Evolutionary conservation across 2,797 vertebrate genomes (phyloP).

Genomic region (Cyprinodon diabolis): DNA sequence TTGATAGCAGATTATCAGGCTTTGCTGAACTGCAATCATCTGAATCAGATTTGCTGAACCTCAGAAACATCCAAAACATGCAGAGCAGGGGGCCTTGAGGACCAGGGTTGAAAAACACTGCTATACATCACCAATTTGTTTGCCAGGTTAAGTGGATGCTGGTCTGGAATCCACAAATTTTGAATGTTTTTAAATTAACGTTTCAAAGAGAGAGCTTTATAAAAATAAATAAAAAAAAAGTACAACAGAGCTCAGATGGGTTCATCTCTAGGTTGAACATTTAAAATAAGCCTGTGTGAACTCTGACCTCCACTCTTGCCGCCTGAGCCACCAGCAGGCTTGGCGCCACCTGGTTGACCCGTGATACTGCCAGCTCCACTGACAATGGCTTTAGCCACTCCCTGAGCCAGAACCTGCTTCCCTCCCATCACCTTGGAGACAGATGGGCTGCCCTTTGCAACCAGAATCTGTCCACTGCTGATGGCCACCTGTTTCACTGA

Average conservation of each 20-base stretch:
- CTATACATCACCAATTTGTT: too few species aligned
- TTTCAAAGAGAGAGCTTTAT: background rate
- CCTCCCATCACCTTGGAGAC: constrained; percentile 90
- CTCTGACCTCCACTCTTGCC: constrained; percentile 92
- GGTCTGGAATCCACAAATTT: background rate
- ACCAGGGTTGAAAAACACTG: too few species aligned
- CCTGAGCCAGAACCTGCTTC: constrained; percentile 96
- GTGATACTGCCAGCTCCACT: constrained; percentile 87
- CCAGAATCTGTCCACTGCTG: constrained; percentile 95
- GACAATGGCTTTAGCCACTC: constrained; percentile 96
- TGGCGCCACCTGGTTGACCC: constrained; percentile 88
- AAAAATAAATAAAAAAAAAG: background rate
- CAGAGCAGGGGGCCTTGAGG: too few species aligned
- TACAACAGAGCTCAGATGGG: background rate
- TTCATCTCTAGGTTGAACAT: background rate
- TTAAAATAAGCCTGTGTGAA: constrained; percentile 60
- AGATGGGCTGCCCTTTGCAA: constrained; percentile 90
- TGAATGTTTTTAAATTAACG: background rate
- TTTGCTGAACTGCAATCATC: too few species aligned
- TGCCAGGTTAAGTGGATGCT: too few species aligned
- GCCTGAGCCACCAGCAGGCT: constrained; percentile 84
- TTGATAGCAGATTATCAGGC: too few species aligned
- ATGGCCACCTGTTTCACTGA: constrained; percentile 96
- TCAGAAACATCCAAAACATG: too few species aligned
- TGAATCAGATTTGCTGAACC: too few species aligned